These are phyloP conservation scores for Hylia prasina DNA, from an alignment of 2,113 vertebrate species.

Conservation along the genomic window DNA sequence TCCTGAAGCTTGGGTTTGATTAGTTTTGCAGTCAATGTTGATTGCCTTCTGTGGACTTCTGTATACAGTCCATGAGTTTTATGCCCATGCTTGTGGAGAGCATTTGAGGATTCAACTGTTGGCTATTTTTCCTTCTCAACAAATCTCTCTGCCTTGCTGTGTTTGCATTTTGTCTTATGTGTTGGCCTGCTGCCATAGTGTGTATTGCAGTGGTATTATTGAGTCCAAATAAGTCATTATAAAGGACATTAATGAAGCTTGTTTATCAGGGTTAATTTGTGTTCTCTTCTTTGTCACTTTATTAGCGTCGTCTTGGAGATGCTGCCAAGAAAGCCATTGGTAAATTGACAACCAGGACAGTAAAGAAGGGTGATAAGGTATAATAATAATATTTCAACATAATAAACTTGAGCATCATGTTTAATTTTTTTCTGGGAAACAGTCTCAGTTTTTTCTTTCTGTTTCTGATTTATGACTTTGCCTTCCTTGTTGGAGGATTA, in stretches of 20 bases:
- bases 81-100: background rate
- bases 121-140: background rate
- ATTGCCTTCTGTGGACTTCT: background rate
- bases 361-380: conserved; percentile 98
- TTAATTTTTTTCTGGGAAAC: background rate
- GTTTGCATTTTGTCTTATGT: background rate
- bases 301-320: conserved; percentile 92
- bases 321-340: conserved; percentile 96
- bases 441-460: background rate
- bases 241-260: conserved; percentile 5
- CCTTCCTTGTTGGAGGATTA: background rate
- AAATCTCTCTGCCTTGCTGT: background rate
- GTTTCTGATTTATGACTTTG: background rate
- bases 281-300: conserved; percentile 57
- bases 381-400: background rate
- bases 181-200: background rate
- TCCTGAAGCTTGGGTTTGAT: background rate
- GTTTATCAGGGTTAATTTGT: conserved; percentile 46
- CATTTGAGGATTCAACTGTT: background rate
- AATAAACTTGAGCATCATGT: background rate
- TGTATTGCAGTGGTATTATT: background rate
- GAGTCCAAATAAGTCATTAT: conserved; percentile 10
- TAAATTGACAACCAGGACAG: conserved; percentile 93
- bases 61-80: background rate
- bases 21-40: background rate